phyloP scores from a whole-genome alignment of 92 coral and sea anemone species.

The Phenganax subtilis region DNA sequence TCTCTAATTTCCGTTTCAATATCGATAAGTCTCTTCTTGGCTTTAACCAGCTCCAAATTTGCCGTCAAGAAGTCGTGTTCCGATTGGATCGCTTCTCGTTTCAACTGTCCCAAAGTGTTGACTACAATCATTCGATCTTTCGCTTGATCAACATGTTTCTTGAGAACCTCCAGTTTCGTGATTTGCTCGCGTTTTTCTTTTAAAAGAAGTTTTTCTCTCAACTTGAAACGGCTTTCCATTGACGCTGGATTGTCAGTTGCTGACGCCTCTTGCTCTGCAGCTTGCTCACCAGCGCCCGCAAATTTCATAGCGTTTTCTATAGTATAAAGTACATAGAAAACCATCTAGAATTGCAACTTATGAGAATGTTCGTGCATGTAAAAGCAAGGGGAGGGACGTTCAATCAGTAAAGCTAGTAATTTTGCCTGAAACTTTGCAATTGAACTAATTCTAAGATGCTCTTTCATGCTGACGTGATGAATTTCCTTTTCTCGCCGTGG shows the following conservation, averaged over 20 bases:
- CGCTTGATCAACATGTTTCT: constrained; percentile 64
- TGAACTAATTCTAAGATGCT: no score
- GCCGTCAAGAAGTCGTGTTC: constrained; percentile 85
- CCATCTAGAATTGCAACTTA: no score
- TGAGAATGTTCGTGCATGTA: no score
- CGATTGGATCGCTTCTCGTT: constrained; percentile 73
- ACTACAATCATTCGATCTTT: constrained; percentile 91
- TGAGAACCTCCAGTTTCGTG: constrained; percentile 56
- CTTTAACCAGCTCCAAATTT: constrained; percentile 74
- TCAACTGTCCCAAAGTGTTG: constrained; percentile 53
- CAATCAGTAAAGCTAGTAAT: no score
- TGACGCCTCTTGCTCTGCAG: neutral
- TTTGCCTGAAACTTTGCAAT: no score
- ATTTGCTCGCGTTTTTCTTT: constrained; percentile 72
- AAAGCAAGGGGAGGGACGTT: no score
- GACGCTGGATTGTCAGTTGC: constrained; percentile 3
- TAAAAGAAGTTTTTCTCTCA: constrained; percentile 47
- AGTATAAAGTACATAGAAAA: neutral
- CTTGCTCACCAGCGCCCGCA: neutral
- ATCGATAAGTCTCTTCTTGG: constrained; percentile 77
- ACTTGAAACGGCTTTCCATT: constrained; percentile 35
- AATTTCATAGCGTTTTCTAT: neutral
- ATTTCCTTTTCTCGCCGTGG: no score
- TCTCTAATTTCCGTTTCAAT: constrained; percentile 82
- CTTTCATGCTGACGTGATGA: no score